Conservation (phyloP, 1,140 invertebrate species). For the Tenebrio molitor region DNA sequence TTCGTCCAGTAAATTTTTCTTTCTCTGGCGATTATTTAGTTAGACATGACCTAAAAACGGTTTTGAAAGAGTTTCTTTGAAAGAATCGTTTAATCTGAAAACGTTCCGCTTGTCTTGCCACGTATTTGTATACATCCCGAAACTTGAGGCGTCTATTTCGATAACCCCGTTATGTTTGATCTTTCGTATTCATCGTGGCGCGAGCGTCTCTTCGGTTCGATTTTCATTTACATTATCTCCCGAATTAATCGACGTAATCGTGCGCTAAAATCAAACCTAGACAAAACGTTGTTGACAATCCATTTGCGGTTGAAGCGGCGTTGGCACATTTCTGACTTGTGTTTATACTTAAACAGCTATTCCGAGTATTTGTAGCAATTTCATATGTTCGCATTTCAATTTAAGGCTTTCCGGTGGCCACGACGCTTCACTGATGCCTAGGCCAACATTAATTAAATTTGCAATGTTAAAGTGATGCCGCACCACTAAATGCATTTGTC, state of each 20-base stretch:
- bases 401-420: constrained; percentile 31
- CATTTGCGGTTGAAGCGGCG: constrained; percentile 17
- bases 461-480: constrained; percentile 40
- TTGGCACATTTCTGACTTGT: constrained; percentile 9
- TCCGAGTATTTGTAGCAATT: constrained; percentile 22
- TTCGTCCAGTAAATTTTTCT: too few relatives aligned
- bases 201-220: too few relatives aligned
- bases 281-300: constrained; percentile 13
- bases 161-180: too few relatives aligned
- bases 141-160: too few relatives aligned
- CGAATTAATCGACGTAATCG: constrained; percentile 28
- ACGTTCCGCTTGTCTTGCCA: too few relatives aligned
- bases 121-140: too few relatives aligned
- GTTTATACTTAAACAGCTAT: constrained; percentile 29
- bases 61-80: too few relatives aligned
- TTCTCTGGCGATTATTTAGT: too few relatives aligned
- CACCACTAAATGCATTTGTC: constrained; percentile 27
- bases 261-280: constrained; percentile 7
- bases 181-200: too few relatives aligned
- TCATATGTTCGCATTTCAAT: constrained; percentile 20
- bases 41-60: too few relatives aligned
- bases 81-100: too few relatives aligned
- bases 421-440: background rate
- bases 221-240: constrained; percentile 14
- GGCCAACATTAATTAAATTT: constrained; percentile 41